Evolutionary conservation across 2,888 invertebrate genomes (phyloP).

Genomic region (Seira musarum): DNA sequence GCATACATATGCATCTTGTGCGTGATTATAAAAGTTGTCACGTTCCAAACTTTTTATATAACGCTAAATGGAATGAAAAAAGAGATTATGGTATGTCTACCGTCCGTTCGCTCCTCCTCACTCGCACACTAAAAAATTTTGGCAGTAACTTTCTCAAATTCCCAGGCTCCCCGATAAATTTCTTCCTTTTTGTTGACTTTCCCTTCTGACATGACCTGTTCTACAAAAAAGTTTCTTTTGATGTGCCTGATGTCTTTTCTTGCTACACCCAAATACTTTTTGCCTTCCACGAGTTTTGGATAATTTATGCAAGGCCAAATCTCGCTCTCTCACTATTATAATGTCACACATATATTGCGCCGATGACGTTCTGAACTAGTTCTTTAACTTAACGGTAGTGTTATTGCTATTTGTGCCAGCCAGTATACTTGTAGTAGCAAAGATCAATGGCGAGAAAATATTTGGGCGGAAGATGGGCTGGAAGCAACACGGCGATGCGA

Average conservation of each 20-base stretch:
- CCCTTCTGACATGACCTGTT: slow-evolving; percentile 31
- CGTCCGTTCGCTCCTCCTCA: slow-evolving; percentile 21
- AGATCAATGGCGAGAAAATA: not conserved
- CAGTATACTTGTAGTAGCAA: not conserved
- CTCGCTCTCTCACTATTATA: not conserved
- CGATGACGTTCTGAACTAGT: no score
- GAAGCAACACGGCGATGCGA: not conserved
- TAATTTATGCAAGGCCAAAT: slow-evolving; percentile 51
- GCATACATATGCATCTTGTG: not conserved
- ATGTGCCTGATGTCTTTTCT: slow-evolving; percentile 18
- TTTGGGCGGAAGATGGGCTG: not conserved
- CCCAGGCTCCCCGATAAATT: not conserved
- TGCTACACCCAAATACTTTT: not conserved
- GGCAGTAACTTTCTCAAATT: not conserved
- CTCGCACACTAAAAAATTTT: not conserved
- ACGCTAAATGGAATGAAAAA: slow-evolving; percentile 50
- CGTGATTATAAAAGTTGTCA: slow-evolving; percentile 34
- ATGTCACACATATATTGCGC: no score
- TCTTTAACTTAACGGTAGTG: no score
- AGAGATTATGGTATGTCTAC: slow-evolving; percentile 31
- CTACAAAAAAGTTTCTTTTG: slow-evolving; percentile 10
- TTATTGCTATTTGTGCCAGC: not conserved
- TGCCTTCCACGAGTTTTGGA: not conserved
- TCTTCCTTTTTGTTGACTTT: not conserved
- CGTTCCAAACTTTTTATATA: slow-evolving; percentile 47